Evolutionary conservation across 2,797 vertebrate genomes (phyloP).

Genomic region (Lophotriccus pileatus): DNA sequence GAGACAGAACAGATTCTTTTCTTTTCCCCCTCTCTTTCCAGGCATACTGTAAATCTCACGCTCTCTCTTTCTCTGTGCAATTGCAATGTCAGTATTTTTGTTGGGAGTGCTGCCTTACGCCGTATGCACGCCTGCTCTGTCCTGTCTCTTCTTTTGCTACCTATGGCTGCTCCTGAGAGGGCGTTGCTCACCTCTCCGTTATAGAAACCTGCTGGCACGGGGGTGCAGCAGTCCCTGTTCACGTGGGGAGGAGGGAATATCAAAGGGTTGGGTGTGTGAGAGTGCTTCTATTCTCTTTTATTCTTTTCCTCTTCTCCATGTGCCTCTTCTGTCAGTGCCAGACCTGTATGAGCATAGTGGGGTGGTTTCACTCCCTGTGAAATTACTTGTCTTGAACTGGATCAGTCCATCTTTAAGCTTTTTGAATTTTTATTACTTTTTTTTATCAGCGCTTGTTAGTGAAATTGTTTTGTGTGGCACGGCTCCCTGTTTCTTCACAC

Average conservation of each 20-base stretch:
- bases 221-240: not conserved
- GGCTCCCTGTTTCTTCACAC: not conserved
- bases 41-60: not conserved
- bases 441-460: not conserved
- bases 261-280: not conserved
- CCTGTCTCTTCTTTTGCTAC: not conserved
- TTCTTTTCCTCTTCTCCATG: not conserved
- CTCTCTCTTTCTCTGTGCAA: not conserved
- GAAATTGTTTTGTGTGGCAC: not conserved
- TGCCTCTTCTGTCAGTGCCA: not conserved
- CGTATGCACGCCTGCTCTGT: fast-evolving
- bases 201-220: not conserved
- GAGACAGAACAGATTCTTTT: constrained; percentile 28
- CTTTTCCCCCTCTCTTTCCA: not conserved
- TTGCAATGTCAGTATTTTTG: not conserved
- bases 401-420: not conserved
- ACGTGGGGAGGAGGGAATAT: fast-evolving
- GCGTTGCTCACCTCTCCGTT: not conserved
- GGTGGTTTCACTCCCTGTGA: not conserved
- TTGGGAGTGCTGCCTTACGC: constrained; percentile 49
- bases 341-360: not conserved
- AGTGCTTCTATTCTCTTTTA: not conserved
- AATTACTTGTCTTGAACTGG: not conserved
- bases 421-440: not conserved
- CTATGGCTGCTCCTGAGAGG: not conserved